Base-by-base conservation (phyloP, 2,797 vertebrate species). In the Chromobotia macracanthus region DNA sequence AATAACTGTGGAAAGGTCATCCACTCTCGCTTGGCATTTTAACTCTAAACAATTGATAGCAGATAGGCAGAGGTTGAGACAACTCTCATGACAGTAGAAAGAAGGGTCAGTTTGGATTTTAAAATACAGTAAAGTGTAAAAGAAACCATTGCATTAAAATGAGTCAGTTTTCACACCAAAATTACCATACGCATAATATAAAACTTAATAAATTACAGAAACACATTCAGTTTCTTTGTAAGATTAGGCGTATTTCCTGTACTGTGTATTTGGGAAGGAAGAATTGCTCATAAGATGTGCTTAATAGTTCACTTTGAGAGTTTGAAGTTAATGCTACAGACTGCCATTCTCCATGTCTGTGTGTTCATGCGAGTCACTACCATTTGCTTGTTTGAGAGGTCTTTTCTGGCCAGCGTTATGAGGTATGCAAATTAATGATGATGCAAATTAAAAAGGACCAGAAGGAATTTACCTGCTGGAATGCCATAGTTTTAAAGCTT, bases 381-480 rank as follows among this genome's bases (percentile, higher is more conserved):
- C 31, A 13, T 18, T 0, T 80, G 75, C 46, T 68, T 74, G 80
- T 60, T 82, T 81, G 79, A 63, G 73, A 58, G 23, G 51, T 75
- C 72, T 86, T 75, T 65, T 77, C 46, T 61, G 19, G 78, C 84
- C 23, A 3, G 1, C 10, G 46, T 80, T 83, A 72, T 25, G 80
- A 79, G 63, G 44, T 76, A 5, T 31, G 31, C 3, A n/a, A n/a
- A n/a, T n/a, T n/a, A n/a, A n/a, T n/a, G n/a, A 76, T 70, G 84
- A 84, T 60, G 23, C 74, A 78, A 21, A 12, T 86, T 84, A 87
- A 89, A 77, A 19, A 67, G 10, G 18, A 72, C 50, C 84, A 86
- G 82, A 89, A 88, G 85, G 75, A 77, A 86, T 81, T 74, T 83
- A 80, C 13, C 46, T 63, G 79, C 65, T 82, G 72, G 31, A 84